phyloP scores from a whole-genome alignment of 30 jellyfish, hydroid and myxozoan species.

The Aurelia aurita complex sp. Pacific region DNA sequence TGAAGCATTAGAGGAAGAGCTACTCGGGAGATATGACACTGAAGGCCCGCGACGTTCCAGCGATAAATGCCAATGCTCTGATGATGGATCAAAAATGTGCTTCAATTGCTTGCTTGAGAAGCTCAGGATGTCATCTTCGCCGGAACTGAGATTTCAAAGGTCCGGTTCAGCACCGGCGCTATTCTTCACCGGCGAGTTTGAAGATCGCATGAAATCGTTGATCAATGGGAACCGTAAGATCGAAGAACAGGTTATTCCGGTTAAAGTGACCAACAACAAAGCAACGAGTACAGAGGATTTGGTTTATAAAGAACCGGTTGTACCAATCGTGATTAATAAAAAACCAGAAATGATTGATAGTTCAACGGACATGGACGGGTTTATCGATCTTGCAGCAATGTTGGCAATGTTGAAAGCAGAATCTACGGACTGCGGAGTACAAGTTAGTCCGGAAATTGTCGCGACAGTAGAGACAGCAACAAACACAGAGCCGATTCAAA shows the following conservation, averaged over 20 bases:
- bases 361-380: background rate
- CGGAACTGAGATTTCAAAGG: conserved; percentile 8
- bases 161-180: conserved; percentile 36
- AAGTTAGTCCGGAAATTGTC: background rate
- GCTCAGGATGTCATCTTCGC: background rate
- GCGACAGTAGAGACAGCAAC: background rate
- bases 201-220: background rate
- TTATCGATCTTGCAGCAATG: background rate
- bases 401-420: conserved; percentile 1
- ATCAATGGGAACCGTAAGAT: background rate
- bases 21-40: conserved; percentile 1
- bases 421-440: background rate
- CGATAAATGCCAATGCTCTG: conserved; percentile 29
- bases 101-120: conserved; percentile 12
- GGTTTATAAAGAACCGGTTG: background rate
- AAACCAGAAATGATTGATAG: background rate
- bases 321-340: background rate
- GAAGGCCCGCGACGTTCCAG: background rate
- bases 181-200: conserved; percentile 14
- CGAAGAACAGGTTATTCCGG: background rate
- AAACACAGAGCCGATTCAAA: background rate
- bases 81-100: conserved; percentile 13
- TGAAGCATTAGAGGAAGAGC: background rate
- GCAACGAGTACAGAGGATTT: conserved; percentile 31
- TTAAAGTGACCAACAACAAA: background rate